phyloP scores from a whole-genome alignment of 2,113 vertebrate genomes.

The Dromas ardeola region DNA sequence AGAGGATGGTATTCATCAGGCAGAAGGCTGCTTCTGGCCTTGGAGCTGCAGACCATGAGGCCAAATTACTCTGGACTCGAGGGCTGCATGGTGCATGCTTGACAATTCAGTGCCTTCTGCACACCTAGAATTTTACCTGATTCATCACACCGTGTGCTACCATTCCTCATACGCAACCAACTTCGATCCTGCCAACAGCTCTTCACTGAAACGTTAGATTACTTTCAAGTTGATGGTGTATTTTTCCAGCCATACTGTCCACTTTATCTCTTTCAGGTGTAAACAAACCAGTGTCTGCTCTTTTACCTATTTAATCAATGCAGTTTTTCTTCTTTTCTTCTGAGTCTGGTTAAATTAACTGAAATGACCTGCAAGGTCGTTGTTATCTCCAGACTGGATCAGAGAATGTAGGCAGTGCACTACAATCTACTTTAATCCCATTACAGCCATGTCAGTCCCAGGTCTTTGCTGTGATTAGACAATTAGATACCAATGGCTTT shows the following conservation, averaged over 20 bases:
- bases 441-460: slow-evolving; percentile 70
- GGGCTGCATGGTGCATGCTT: neutral
- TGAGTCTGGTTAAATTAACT: neutral
- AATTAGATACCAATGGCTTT: slow-evolving; percentile 75
- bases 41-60: neutral
- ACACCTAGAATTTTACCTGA: neutral
- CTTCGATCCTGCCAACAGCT: neutral
- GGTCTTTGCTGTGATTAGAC: slow-evolving; percentile 67
- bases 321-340: neutral
- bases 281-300: neutral
- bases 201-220: neutral
- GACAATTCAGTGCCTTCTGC: neutral
- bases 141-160: neutral
- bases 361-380: slow-evolving; percentile 49
- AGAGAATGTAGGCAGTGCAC: neutral
- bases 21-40: neutral
- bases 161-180: neutral
- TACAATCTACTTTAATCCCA: slow-evolving; percentile 68
- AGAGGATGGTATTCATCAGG: neutral
- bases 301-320: slow-evolving; percentile 47
- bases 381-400: slow-evolving; percentile 40
- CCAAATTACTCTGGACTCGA: neutral
- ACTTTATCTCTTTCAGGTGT: neutral
- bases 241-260: neutral
- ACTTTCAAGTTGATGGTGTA: neutral